Conservation (phyloP, 1,140 invertebrate species). For the Chionoecetes opilio region DNA sequence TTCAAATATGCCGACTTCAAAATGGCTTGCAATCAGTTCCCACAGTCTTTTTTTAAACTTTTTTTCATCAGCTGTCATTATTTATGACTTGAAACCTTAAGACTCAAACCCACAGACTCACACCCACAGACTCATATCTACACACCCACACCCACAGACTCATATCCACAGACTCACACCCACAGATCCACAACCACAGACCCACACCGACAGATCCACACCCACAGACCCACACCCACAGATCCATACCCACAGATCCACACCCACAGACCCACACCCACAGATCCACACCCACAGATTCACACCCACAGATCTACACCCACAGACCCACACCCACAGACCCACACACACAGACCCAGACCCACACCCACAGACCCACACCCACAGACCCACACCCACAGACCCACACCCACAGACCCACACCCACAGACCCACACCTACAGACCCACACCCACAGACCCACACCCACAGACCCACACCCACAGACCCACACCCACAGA, state of each 20-base stretch:
- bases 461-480: constrained; percentile 46
- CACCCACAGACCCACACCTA: constrained; percentile 39
- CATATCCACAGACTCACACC: constrained; percentile 39
- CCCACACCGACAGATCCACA: constrained; percentile 39
- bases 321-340: not conserved
- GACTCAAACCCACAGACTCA: not conserved
- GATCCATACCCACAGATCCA: constrained; percentile 9
- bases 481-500: constrained; percentile 39
- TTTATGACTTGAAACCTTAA: too few relatives aligned
- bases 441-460: constrained; percentile 38
- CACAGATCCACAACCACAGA: constrained; percentile 32
- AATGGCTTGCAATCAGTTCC: too few relatives aligned
- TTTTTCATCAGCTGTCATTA: too few relatives aligned
- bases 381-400: constrained; percentile 28
- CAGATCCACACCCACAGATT: not conserved
- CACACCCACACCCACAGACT: constrained; percentile 40
- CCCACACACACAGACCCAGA: not conserved
- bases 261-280: not conserved
- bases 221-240: constrained; percentile 41
- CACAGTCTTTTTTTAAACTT: too few relatives aligned
- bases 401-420: constrained; percentile 49
- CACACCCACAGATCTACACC: constrained; percentile 16
- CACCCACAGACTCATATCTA: constrained; percentile 21
- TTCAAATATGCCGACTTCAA: too few relatives aligned
- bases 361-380: constrained; percentile 28